Evolutionary conservation across 2,888 invertebrate genomes (phyloP), one percentile per base, ranked within the genome.

Genomic region (Prosopocoilus inquinatus): DNA sequence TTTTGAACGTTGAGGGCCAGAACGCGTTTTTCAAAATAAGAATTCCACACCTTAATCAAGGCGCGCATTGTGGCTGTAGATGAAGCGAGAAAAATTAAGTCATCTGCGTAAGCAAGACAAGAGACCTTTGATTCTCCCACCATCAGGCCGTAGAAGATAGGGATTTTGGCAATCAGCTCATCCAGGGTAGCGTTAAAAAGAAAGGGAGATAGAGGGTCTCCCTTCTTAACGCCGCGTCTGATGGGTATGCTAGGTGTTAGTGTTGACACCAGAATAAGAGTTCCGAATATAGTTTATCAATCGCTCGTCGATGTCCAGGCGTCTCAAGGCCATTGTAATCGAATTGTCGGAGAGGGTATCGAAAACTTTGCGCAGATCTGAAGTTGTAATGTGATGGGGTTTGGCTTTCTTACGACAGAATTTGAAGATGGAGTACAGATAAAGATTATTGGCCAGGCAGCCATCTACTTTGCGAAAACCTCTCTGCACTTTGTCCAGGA

Each of bases 171-270:
- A 5, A 67, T 35, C 1, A 69, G 59, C 39, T 68, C 68, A 41
- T 69, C 70, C 13, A 71, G 45, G 0, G 70, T 62, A 1, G 68
- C 11, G 32, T 68, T 67, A 28, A 71, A 68, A 0, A 67, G 50
- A 0, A 66, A 1, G 0, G 68, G 67, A 11, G 38, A 20, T 9
- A 77, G 58, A n/a, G n/a, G n/a, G 56, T 76, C 75, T 0, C 76
- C 77, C 60, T 78, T 78, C 7, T 72, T 67, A 2, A 77, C 76
- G 0, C 76, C 75, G 13, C 71, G 65, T 0, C 33, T 33, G 32
- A 68, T 60, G 7, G 15, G 35, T 2, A 69, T 57, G 2, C 32
- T 47, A 7, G 20, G 20, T 9, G 64, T 57, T 52, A 1, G 71
- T 69, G 3, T 63, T 55, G 8, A 67, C 60, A 16, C 63, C 53